Evolutionary conservation across 2,113 vertebrate species (phyloP).

Genomic region (Herpetotheres cachinnans): DNA sequence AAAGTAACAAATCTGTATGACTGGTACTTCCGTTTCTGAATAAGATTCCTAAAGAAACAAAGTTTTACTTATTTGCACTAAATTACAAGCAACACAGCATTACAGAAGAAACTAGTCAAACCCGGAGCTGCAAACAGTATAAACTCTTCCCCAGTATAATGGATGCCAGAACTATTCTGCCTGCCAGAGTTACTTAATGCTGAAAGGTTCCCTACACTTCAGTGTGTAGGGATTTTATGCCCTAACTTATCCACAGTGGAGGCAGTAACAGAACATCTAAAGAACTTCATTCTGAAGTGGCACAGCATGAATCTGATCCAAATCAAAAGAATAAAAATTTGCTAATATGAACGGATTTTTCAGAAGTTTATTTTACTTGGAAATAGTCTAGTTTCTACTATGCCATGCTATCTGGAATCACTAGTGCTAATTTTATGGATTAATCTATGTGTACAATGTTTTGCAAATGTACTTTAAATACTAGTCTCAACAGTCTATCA

Average conservation of each 20-base stretch:
- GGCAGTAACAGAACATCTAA: not conserved
- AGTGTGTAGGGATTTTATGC: too few relatives aligned
- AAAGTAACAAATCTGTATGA: not conserved
- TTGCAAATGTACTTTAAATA: not conserved
- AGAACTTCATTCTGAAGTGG: not conserved
- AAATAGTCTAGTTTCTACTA: not conserved
- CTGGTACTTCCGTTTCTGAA: not conserved
- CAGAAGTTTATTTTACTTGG: not conserved
- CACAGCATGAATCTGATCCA: not conserved
- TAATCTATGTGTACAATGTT: not conserved
- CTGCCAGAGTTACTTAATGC: not conserved
- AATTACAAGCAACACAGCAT: not conserved
- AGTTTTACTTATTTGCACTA: not conserved
- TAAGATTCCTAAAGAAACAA: not conserved
- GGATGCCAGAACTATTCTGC: not conserved
- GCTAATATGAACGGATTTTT: not conserved
- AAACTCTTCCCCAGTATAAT: not conserved
- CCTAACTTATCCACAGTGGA: not conserved
- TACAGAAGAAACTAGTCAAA: not conserved
- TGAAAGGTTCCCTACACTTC: not conserved
- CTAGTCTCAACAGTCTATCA: not conserved
- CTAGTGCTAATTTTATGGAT: not conserved
- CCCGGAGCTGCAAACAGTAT: not conserved
- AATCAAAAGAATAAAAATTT: not conserved
- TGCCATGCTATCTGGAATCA: accelerated